A percentile compares a stretch with the other conserved stretches of the same genome.
phyloP scores from a whole-genome alignment of 2,797 vertebrate species.

The Danio albolineatus region DNA sequence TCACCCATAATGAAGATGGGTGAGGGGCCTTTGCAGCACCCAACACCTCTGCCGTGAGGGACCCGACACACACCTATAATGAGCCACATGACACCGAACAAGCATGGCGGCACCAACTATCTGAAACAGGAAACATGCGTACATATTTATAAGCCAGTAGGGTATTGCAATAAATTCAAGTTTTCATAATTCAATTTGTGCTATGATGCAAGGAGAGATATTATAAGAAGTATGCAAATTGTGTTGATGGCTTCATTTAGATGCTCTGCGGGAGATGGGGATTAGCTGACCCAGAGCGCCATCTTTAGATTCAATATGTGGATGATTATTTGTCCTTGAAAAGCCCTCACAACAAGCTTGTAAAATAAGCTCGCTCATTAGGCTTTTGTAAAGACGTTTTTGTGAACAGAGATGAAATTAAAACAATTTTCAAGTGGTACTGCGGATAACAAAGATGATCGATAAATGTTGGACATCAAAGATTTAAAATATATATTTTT shows the following conservation, averaged over 20 bases:
- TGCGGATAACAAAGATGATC: neutral
- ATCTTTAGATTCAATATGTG: slow-evolving; percentile 49
- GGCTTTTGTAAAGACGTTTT: neutral
- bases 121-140: slow-evolving; percentile 17
- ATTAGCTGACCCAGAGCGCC: slow-evolving; percentile 49
- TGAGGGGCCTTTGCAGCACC: slow-evolving; percentile 39
- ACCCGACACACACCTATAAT: slow-evolving; percentile 53
- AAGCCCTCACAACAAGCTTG: neutral
- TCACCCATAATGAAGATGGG: slow-evolving; percentile 49
- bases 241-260: slow-evolving; percentile 7
- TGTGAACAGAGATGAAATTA: neutral
- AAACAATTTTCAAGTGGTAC: neutral
- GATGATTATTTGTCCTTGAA: slow-evolving; percentile 56
- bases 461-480: neutral
- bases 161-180: neutral
- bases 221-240: slow-evolving; percentile 29
- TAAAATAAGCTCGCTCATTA: slow-evolving; percentile 12
- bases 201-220: neutral
- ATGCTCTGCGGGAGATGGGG: neutral
- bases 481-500: neutral
- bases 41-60: slow-evolving; percentile 41
- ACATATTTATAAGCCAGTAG: neutral
- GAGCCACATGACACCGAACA: slow-evolving; percentile 46
- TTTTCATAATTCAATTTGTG: slow-evolving; percentile 22
- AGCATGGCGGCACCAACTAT: slow-evolving; percentile 35